Evolutionary conservation across 30 jellyfish, hydroid and myxozoan species (phyloP).

Genomic region (Clytia hemisphaerica): DNA sequence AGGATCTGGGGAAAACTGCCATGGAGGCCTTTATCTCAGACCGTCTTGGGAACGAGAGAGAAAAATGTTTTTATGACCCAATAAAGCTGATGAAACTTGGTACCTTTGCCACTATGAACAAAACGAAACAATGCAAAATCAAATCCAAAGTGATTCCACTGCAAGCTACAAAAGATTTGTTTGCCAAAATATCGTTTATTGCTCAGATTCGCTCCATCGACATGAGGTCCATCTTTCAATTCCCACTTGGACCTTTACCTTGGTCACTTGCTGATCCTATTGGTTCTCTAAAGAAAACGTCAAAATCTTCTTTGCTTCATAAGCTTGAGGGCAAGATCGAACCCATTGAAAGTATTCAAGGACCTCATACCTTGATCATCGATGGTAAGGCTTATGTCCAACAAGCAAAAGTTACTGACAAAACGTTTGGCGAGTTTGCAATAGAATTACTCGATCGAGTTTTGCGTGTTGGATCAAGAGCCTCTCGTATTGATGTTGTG

Average conservation of each 20-base stretch:
- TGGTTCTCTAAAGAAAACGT: no score
- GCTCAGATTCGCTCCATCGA: constrained; percentile 13
- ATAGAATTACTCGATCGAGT: constrained; percentile 10
- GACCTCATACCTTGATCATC: no score
- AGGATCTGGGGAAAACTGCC: background rate
- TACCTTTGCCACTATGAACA: constrained; percentile 3
- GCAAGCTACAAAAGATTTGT: background rate
- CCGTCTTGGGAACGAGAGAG: background rate
- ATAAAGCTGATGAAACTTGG: constrained; percentile 1
- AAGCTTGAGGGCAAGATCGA: background rate
- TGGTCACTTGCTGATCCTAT: no score
- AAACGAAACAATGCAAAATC: background rate
- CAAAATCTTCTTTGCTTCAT: background rate
- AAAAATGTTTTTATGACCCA: background rate
- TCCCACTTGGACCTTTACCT: no score
- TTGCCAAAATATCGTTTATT: background rate
- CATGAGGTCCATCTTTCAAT: constrained; percentile 7
- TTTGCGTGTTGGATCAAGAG: constrained; percentile 28
- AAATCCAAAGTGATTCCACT: background rate
- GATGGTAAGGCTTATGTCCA: constrained; percentile 22
- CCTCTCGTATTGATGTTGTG: constrained; percentile 3
- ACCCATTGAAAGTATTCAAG: background rate
- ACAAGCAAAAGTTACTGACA: constrained; percentile 16
- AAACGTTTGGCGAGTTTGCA: constrained; percentile 17
- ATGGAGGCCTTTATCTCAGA: background rate